A percentile compares a stretch with the other conserved stretches of the same genome.
Conservation (phyloP, 2,797 vertebrate genomes). For the Diglossa cyanea region DNA sequence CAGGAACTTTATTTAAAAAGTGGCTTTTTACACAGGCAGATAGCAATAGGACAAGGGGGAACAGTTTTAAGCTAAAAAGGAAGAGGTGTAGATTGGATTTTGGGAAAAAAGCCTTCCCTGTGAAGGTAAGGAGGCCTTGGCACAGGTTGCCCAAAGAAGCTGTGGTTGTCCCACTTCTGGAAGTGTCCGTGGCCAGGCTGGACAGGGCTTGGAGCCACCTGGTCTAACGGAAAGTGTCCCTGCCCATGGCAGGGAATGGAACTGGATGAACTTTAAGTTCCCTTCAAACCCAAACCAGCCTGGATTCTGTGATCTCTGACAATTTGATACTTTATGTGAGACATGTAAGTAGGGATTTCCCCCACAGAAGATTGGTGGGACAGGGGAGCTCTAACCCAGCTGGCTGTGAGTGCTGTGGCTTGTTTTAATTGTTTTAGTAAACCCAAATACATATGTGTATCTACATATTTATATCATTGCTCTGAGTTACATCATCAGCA, state of each 20-base stretch:
- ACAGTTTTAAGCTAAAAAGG: not conserved
- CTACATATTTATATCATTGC: not conserved
- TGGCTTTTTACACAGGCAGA: not conserved
- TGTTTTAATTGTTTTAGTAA: not conserved
- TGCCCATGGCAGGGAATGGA: not conserved
- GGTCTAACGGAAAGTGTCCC: not conserved
- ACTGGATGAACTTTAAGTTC: not conserved
- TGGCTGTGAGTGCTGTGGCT: not conserved
- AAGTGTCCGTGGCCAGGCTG: not conserved
- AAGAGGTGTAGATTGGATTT: not conserved
- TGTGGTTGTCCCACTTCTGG: not conserved
- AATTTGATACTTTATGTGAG: accelerated
- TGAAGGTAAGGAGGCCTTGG: not conserved
- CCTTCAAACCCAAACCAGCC: not conserved
- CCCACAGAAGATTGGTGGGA: not conserved
- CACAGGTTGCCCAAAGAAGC: not conserved
- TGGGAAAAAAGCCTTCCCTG: not conserved
- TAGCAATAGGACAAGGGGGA: not conserved
- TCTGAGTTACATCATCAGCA: not conserved
- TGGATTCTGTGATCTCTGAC: not conserved
- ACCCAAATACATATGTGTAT: not conserved
- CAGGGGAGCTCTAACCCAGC: not conserved
- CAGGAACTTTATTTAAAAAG: accelerated
- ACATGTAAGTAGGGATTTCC: not conserved
- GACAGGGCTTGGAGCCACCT: not conserved